Evolutionary conservation across 1,140 invertebrate species (phyloP), one percentile per base, ranked within the genome.

Genomic region (Druon quercuslanigerum): DNA sequence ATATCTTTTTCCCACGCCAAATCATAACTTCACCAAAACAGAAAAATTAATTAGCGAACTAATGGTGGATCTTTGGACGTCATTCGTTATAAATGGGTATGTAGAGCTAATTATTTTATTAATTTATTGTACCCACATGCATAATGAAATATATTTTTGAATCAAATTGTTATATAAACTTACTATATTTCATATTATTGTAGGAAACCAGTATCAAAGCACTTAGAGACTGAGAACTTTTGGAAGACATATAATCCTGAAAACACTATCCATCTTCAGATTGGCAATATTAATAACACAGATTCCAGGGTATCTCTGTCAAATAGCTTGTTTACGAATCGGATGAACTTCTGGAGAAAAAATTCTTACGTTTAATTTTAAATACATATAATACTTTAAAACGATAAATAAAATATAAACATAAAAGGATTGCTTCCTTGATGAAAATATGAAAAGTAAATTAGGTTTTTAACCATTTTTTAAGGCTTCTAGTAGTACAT

Each of bases 31-130:
- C 12, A 66, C 60, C 9, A 3, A 14, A 40, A 66, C 9, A 9
- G 60, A 66, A 7, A 33, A 66, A 66, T n/a, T 14, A 14, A 66
- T 66, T 66, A 66, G 60, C 7, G n/a, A 40, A 66, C 33, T 66
- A 6, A 66, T 66, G 60, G 60, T 66, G 13, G 60, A 66, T n/a
- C 7, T 66, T 66, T 66, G 60, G 60, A 66, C 60, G 3, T 46
- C 60, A 40, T 66, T 66, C 9, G 60, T 33, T 40, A 66, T 13
- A 25, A 66, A 66, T 40, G 60, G 60, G 60, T 66, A n/a, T 9
- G 40, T 46, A 46, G 11, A 9, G 40, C 40, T 46, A 1, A 8
- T 46, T 46, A 46, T 46, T 46, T 46, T 11, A 46, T 46, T 46
- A 46, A 5, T 11, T 11, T 46, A 46, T 46, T 46, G 9, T 9